Evolutionary conservation across 2,888 invertebrate species (phyloP).

Genomic region (Peribatodes rhomboidaria): DNA sequence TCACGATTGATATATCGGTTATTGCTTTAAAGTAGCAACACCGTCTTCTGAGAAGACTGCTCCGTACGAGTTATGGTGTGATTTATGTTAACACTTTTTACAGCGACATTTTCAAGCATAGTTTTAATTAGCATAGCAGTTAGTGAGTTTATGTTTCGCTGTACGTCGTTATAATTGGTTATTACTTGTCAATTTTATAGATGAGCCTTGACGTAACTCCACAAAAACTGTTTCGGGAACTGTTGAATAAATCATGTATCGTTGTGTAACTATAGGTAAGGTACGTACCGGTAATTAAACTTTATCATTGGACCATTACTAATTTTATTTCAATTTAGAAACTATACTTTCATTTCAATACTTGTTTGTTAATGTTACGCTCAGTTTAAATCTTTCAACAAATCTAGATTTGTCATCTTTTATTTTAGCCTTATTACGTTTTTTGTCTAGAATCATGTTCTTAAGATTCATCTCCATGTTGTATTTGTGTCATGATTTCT

Average conservation of each 20-base stretch:
- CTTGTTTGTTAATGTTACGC: slow-evolving; percentile 48
- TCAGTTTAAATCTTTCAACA: slow-evolving; percentile 30
- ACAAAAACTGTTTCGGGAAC: slow-evolving; percentile 21
- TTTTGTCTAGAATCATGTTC: neutral
- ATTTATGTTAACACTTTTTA: slow-evolving; percentile 48
- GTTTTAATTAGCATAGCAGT: slow-evolving; percentile 47
- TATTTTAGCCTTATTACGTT: too few relatives aligned
- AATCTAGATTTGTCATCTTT: too few relatives aligned
- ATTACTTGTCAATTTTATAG: slow-evolving; percentile 54
- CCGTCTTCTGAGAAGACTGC: neutral
- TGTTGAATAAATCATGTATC: slow-evolving; percentile 26
- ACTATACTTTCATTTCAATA: slow-evolving; percentile 47
- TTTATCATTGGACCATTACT: slow-evolving; percentile 26
- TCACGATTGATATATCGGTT: neutral
- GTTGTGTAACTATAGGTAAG: slow-evolving; percentile 6
- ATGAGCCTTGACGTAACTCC: slow-evolving; percentile 46
- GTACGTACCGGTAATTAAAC: slow-evolving; percentile 19
- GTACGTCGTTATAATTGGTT: slow-evolving; percentile 54
- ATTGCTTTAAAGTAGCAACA: neutral
- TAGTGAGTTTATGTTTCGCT: slow-evolving; percentile 48
- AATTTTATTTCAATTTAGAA: slow-evolving; percentile 44
- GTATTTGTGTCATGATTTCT: neutral
- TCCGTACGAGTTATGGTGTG: slow-evolving; percentile 38
- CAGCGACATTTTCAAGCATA: slow-evolving; percentile 44
- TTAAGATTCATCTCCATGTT: neutral